These are phyloP conservation scores for Brienomyrus brachyistius DNA, from an alignment of 2,113 vertebrate species.

Conservation along the genomic window DNA sequence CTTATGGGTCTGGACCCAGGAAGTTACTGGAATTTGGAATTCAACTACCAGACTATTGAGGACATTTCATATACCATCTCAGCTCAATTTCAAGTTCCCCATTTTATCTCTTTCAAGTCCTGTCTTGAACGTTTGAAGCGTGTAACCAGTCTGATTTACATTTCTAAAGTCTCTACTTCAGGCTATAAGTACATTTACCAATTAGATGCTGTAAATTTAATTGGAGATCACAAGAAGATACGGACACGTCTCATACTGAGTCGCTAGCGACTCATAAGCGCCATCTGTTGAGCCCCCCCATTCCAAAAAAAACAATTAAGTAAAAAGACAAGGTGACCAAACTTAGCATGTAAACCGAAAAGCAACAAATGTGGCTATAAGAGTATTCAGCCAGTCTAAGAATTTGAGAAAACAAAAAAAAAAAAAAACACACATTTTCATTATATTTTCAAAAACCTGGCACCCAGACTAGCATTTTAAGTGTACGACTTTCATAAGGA, in stretches of 20 bases:
- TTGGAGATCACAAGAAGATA: background rate
- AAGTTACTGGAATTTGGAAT: background rate
- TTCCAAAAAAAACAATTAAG: constrained; percentile 17
- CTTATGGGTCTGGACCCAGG: background rate
- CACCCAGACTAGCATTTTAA: background rate
- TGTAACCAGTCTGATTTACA: background rate
- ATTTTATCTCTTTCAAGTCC: background rate
- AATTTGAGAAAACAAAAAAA: background rate
- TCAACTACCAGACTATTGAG: background rate
- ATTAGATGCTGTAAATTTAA: background rate
- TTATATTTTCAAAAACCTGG: background rate
- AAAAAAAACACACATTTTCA: background rate
- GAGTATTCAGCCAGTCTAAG: background rate
- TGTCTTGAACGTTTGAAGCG: background rate
- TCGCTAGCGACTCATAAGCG: background rate
- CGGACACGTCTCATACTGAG: background rate
- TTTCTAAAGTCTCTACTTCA: background rate
- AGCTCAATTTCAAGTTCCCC: background rate
- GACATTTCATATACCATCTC: background rate
- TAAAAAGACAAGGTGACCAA: constrained; percentile 16
- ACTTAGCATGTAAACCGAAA: background rate
- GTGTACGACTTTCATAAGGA: background rate
- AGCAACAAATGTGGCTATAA: background rate
- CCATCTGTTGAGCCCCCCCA: constrained; percentile 9
- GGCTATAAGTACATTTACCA: background rate